Percentiles rank a stretch among this genome's conserved stretches.
phyloP scores from a whole-genome alignment of 1,140 invertebrate genomes.

The Streblospio benedicti region DNA sequence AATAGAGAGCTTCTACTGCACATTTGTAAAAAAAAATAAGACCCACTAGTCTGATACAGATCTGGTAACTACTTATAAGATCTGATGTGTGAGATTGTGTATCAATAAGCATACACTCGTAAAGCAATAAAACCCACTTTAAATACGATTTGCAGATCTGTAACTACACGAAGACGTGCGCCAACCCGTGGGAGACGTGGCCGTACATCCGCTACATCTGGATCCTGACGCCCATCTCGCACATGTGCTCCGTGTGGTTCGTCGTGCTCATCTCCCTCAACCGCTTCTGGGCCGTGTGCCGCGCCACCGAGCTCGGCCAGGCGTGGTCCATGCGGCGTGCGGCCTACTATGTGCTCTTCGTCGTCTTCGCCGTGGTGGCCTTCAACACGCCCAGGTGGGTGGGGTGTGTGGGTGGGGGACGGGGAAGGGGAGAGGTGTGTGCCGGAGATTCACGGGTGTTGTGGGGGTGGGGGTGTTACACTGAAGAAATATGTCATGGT shows the following conservation, averaged over 20 bases:
- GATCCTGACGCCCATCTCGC: constrained; percentile 13
- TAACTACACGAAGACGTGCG: constrained; percentile 11
- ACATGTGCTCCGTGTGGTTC: constrained; percentile 20
- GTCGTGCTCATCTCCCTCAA: constrained; percentile 14
- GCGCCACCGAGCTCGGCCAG: not conserved
- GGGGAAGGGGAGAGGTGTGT: too few relatives aligned
- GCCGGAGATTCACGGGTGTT: too few relatives aligned
- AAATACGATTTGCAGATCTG: constrained; percentile 6
- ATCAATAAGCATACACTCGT: too few relatives aligned
- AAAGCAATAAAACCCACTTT: too few relatives aligned
- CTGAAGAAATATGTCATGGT: too few relatives aligned
- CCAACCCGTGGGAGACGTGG: constrained; percentile 14
- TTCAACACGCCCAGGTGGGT: constrained; percentile 17
- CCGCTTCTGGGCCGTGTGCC: constrained; percentile 19
- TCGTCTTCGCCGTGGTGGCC: constrained; percentile 2
- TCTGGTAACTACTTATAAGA: too few relatives aligned
- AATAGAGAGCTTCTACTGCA: too few relatives aligned
- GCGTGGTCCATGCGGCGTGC: constrained; percentile 12
- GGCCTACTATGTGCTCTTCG: constrained; percentile 6
- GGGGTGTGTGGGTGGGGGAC: too few relatives aligned
- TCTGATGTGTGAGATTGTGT: too few relatives aligned
- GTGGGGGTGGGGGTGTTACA: too few relatives aligned
- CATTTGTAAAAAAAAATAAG: too few relatives aligned
- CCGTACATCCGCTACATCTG: constrained; percentile 16
- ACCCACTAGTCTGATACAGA: too few relatives aligned